Base-by-base conservation (phyloP, 2,888 invertebrate species). In the Melanophora roralis region DNA sequence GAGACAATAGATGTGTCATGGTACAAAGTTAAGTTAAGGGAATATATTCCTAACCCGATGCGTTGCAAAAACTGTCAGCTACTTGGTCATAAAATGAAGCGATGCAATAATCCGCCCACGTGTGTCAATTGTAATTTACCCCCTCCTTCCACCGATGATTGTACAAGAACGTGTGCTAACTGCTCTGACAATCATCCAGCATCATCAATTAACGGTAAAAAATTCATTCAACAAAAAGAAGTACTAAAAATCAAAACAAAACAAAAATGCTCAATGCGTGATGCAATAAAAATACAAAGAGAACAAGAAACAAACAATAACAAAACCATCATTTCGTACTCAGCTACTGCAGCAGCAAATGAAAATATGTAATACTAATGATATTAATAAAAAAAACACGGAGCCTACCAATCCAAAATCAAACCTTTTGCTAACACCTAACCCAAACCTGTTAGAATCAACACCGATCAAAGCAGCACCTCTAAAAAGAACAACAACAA, bases 11-110 rank as follows among this genome's bases (percentile, higher is more conserved):
- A 80, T n/a, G 77, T 80, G 9, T 21, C 77, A 7, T 80, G 76
- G 53, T 49, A 65, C 23, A 68, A 55, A 27, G 77, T 51, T 1
- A 59, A 68, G n/a, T 65, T 81, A 0, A 32, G 73, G 5, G 71
- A 73, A 16, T 77, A 69, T n/a, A 53, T 81, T 4, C 80, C 80
- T 8, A 81, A 81, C 16, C 75, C 81, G 0, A 82, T 79, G 81
- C 45, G 77, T 9, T 82, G 81, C 43, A 68, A 71, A 49, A 65
- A 59, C 6, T 80, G 82, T 49, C 79, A 79, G 43, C 7, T 72
- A 2, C 64, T 83, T 9, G 81, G 81, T 0, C 75, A 82, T 45
- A 83, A 81, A 0, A 16, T 45, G 4, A 75, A 82, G 64, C 78
- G 74, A 0, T 81, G 81, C 51, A 82, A 64, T 12, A 72, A 68